These are phyloP conservation scores for Ellobium chinense DNA, from an alignment of 2,888 invertebrate species.

Conservation along the genomic window DNA sequence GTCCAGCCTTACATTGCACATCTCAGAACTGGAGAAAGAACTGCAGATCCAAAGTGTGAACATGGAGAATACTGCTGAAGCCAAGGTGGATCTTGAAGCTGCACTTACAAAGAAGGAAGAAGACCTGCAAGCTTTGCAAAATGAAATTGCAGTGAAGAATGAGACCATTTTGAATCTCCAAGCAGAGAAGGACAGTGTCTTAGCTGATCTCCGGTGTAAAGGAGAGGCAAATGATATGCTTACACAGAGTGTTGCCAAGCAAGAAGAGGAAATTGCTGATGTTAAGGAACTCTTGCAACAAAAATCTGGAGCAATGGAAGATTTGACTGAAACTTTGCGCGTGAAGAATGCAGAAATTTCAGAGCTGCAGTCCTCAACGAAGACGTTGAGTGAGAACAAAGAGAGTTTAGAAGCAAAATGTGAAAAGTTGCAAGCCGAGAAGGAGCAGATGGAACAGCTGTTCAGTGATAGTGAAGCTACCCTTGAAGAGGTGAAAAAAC, in stretches of 20 bases:
- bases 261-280: neutral
- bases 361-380: neutral
- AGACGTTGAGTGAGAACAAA: neutral
- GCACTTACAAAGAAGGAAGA: constrained; percentile 13
- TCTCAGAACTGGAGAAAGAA: neutral
- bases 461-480: neutral
- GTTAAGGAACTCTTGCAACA: neutral
- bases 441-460: neutral
- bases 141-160: neutral
- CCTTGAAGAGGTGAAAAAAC: neutral
- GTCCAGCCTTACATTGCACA: neutral
- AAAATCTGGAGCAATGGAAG: neutral
- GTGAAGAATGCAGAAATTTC: neutral
- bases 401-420: neutral
- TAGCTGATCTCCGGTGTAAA: neutral
- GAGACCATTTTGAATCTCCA: neutral
- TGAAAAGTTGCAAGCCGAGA: neutral
- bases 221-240: neutral
- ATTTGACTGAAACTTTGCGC: neutral
- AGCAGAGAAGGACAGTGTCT: neutral
- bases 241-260: neutral
- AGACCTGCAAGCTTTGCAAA: constrained; percentile 6
- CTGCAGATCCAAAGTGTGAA: neutral
- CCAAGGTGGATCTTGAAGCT: constrained; percentile 17
- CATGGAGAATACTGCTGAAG: neutral